Percentiles rank a stretch among this genome's conserved stretches.
phyloP scores from a whole-genome alignment of 2,797 vertebrate genomes.

The Premnoplex brunnescens region DNA sequence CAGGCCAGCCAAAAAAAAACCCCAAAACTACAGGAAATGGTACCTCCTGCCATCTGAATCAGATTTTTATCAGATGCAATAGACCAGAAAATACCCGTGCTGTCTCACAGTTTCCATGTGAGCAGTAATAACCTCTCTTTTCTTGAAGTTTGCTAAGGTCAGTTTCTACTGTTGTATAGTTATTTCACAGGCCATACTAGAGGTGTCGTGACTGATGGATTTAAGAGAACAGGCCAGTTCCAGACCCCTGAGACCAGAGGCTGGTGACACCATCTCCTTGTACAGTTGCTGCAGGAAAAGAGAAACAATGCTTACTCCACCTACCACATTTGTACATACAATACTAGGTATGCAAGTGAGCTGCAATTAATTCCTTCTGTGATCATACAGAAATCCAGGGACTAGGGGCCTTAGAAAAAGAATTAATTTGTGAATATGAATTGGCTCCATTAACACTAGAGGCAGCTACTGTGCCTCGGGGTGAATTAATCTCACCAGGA shows the following conservation, averaged over 20 bases:
- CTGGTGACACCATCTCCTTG: background rate
- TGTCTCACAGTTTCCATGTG: background rate
- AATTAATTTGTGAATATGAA: background rate
- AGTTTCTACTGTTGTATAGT: background rate
- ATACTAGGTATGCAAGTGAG: background rate
- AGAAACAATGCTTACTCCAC: background rate
- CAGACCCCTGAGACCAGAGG: background rate
- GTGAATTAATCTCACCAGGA: background rate
- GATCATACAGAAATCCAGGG: background rate
- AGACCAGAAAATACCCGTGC: background rate
- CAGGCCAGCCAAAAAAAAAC: background rate
- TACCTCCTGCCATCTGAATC: background rate
- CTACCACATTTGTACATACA: rapidly evolving
- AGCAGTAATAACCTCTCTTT: background rate
- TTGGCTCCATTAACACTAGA: background rate
- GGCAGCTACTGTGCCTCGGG: background rate
- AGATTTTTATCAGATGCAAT: background rate
- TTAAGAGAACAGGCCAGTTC: background rate
- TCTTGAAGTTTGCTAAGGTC: background rate
- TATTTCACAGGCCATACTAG: background rate
- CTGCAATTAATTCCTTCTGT: background rate
- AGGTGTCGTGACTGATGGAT: background rate
- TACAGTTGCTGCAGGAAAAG: background rate
- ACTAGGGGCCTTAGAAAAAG: background rate
- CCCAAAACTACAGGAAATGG: background rate